These are phyloP conservation scores for Macaca nemestrina DNA, from an alignment of 2,113 vertebrate species.

Conservation along the genomic window DNA sequence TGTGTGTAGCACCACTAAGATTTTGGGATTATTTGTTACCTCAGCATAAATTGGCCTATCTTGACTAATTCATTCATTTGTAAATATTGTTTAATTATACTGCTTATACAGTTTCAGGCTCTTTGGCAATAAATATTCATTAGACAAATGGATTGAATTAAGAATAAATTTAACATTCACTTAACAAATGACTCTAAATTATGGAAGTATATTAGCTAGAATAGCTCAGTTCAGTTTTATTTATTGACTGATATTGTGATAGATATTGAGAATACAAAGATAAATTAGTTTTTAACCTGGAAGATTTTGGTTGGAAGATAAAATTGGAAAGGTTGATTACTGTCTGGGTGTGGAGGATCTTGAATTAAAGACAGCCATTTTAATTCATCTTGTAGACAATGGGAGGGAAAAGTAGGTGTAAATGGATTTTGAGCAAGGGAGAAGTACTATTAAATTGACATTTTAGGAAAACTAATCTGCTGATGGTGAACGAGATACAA, in stretches of 20 bases:
- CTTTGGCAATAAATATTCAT: background rate
- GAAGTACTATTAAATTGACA: background rate
- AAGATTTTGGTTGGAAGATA: background rate
- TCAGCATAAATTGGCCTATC: background rate
- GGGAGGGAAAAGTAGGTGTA: background rate
- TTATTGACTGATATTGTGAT: background rate
- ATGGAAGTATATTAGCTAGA: background rate
- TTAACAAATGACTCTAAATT: background rate
- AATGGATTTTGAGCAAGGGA: background rate
- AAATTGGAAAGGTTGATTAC: background rate
- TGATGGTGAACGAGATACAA: background rate
- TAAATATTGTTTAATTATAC: background rate
- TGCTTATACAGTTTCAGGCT: background rate
- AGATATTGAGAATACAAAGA: background rate
- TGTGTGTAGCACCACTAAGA: background rate
- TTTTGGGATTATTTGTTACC: background rate
- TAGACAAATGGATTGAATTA: background rate
- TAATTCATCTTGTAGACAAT: background rate
- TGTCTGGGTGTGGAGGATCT: background rate
- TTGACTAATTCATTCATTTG: background rate
- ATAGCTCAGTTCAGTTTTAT: background rate
- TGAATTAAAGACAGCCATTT: background rate
- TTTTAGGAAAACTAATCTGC: conserved; percentile 6
- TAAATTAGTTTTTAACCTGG: background rate
- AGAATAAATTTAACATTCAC: background rate